Conservation (phyloP, 64 coral and sea anemone species). For the Trachythela sp. region DNA sequence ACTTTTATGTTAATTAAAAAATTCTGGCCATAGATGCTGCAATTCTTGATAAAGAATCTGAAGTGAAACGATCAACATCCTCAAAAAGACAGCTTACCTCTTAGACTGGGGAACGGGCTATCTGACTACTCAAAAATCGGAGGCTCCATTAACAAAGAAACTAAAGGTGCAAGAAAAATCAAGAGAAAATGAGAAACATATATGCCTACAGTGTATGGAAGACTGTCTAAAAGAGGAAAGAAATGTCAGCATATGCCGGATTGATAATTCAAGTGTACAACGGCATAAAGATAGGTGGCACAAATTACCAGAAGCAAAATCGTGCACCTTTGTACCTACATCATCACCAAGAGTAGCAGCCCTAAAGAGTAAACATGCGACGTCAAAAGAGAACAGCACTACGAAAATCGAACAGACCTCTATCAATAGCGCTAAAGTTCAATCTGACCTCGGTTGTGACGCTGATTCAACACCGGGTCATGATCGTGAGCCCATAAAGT, state of each 20-base stretch:
- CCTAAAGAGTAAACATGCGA: no score
- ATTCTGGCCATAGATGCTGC: no score
- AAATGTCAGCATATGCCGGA: not conserved
- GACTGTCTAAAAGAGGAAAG: slow-evolving; percentile 3
- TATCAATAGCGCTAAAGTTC: no score
- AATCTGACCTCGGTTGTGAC: no score
- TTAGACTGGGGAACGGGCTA: not conserved
- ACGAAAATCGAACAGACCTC: no score
- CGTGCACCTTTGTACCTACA: not conserved
- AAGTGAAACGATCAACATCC: not conserved
- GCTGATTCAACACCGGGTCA: no score
- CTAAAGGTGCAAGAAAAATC: not conserved
- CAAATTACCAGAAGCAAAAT: not conserved
- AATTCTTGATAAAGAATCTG: no score
- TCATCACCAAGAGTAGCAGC: not conserved
- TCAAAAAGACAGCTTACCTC: not conserved
- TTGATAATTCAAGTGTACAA: not conserved
- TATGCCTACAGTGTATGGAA: slow-evolving; percentile 15
- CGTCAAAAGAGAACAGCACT: no score
- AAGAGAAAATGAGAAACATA: not conserved
- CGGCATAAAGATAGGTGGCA: slow-evolving; percentile 15
- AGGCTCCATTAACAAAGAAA: not conserved
- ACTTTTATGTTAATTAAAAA: no score
- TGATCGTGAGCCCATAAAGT: no score
- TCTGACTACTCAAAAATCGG: not conserved